Conservation (phyloP, 1,140 invertebrate species). For the Stegodyphus mimosarum region DNA sequence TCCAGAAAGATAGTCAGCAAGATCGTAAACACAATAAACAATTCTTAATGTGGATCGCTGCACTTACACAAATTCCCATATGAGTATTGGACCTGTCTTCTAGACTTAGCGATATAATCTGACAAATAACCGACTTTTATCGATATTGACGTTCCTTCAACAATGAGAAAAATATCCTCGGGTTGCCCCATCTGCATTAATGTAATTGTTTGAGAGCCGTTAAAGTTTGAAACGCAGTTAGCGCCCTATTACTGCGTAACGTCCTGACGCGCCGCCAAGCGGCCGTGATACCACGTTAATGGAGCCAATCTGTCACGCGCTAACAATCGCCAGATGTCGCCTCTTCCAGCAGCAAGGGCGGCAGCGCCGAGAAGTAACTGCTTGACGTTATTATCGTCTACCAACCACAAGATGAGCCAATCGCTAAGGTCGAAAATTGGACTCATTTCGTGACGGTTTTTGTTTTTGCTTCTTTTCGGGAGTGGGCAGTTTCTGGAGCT, state of each 20-base stretch:
- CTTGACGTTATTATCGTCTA: constrained; percentile 53
- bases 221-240: constrained; percentile 53
- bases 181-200: constrained; percentile 8
- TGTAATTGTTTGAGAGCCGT: constrained; percentile 52
- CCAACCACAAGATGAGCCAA: constrained; percentile 55
- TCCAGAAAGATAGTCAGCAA: too few relatives aligned
- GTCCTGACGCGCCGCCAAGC: constrained; percentile 9
- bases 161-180: not conserved
- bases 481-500: constrained; percentile 1
- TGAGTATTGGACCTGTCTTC: too few relatives aligned
- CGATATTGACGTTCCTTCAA: not conserved
- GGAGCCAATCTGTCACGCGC: constrained; percentile 56
- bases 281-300: constrained; percentile 45
- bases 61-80: too few relatives aligned
- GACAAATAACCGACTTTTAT: too few relatives aligned
- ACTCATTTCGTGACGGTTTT: constrained; percentile 37
- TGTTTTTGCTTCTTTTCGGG: constrained; percentile 25
- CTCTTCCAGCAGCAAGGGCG: not conserved
- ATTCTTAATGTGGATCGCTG: too few relatives aligned
- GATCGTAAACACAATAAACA: too few relatives aligned
- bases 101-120: too few relatives aligned
- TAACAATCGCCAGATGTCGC: constrained; percentile 56
- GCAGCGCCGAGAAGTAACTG: constrained; percentile 17
- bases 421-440: constrained; percentile 51
- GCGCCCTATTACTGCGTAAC: constrained; percentile 12